Evolutionary conservation across 2,797 vertebrate species (phyloP).

Genomic region (Sebastes vulpes): DNA sequence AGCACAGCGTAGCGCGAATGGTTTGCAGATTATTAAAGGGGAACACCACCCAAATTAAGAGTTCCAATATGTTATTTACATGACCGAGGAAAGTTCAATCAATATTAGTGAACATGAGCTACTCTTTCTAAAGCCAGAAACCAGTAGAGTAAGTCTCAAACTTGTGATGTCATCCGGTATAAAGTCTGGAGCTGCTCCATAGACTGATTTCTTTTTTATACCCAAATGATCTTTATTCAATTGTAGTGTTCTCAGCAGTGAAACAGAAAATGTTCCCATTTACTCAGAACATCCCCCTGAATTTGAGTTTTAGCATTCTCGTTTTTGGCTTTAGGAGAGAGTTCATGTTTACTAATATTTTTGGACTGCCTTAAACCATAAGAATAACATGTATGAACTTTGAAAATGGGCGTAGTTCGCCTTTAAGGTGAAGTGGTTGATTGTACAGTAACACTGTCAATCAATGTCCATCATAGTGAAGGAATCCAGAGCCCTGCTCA

Average conservation of each 20-base stretch:
- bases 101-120: too few species aligned
- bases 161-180: rapidly evolving
- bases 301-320: not conserved
- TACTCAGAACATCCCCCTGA: too few species aligned
- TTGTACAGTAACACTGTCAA: not conserved
- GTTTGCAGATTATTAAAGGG: not conserved
- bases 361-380: not conserved
- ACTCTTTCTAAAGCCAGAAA: too few species aligned
- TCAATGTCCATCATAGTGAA: not conserved
- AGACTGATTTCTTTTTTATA: not conserved
- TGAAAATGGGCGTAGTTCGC: not conserved
- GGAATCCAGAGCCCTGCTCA: not conserved
- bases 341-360: not conserved
- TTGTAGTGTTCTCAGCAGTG: not conserved
- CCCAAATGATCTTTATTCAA: not conserved
- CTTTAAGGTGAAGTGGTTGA: not conserved
- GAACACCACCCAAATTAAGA: not conserved
- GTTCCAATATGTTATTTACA: too few species aligned
- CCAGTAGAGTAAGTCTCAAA: too few species aligned
- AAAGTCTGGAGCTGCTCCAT: not conserved
- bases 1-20: not conserved
- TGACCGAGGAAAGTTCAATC: too few species aligned
- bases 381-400: not conserved
- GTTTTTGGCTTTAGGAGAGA: not conserved
- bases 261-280: not conserved